A percentile compares a stretch with the other conserved stretches of the same genome.
These are phyloP conservation scores for Drosophila anomelani DNA, from an alignment of 2,888 invertebrate genomes.

Conservation along the genomic window DNA sequence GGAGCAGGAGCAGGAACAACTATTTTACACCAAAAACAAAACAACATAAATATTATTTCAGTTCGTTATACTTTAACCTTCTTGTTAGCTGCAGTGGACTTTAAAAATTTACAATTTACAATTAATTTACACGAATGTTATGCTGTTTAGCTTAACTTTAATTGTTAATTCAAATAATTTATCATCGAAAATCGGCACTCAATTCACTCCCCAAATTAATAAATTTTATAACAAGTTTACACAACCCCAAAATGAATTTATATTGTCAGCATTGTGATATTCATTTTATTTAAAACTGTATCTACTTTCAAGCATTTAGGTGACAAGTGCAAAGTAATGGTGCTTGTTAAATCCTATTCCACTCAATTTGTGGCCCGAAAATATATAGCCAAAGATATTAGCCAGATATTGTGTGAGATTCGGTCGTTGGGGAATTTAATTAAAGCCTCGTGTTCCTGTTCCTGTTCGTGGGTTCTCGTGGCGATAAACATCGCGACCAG, in stretches of 20 bases:
- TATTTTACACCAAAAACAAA: background rate
- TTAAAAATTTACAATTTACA: background rate
- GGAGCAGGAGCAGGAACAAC: background rate
- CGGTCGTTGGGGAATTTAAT: conserved; percentile 43
- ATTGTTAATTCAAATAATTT: too few species aligned
- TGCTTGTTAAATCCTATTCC: background rate
- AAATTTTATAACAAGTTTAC: too few species aligned
- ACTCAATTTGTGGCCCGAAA: background rate
- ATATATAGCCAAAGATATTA: conserved; percentile 8
- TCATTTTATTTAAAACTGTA: background rate
- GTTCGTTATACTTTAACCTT: background rate
- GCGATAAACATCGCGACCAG: conserved; percentile 64
- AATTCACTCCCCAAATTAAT: too few species aligned
- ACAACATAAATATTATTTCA: background rate
- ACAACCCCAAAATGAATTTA: too few species aligned
- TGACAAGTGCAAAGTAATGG: background rate
- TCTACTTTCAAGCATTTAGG: background rate
- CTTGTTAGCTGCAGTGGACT: background rate
- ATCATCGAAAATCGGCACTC: too few species aligned
- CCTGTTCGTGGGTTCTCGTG: background rate
- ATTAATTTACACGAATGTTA: too few species aligned
- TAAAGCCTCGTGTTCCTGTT: conserved; percentile 49
- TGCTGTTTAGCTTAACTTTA: too few species aligned
- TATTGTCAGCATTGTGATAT: too few species aligned
- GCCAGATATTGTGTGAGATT: conserved; percentile 9